Conservation (phyloP, 2,888 invertebrate species). For the Julus scandinavius region DNA sequence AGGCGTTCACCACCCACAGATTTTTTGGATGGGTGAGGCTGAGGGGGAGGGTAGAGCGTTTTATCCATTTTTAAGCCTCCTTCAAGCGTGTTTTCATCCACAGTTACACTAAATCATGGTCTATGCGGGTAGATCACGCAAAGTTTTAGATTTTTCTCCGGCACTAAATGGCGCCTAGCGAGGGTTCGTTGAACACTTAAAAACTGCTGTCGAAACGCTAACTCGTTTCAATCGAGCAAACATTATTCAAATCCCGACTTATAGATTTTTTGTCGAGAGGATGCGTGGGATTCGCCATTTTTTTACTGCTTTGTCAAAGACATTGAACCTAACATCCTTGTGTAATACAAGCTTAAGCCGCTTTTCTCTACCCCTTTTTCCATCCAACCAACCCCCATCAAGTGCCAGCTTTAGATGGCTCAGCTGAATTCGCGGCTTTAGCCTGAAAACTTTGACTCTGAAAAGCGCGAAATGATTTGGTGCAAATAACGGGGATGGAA, state of each 20-base stretch:
- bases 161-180: neutral
- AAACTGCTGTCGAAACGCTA: neutral
- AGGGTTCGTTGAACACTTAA: neutral
- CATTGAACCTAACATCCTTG: neutral
- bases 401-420: too few species aligned
- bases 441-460: neutral
- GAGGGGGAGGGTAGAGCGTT: too few species aligned
- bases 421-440: neutral
- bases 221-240: constrained; percentile 10
- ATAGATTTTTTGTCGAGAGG: neutral
- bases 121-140: too few species aligned
- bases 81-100: too few species aligned
- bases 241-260: neutral
- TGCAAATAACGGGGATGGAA: too few species aligned
- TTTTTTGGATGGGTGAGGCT: too few species aligned
- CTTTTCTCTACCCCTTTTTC: neutral
- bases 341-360: neutral
- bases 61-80: neutral
- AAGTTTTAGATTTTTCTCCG: neutral
- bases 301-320: neutral
- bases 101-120: too few species aligned
- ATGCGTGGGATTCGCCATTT: neutral
- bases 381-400: too few species aligned
- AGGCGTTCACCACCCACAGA: too few species aligned
- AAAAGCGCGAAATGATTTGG: neutral